Evolutionary conservation across 2,113 vertebrate genomes (phyloP).

Genomic region (Neomonachus schauinslandi): DNA sequence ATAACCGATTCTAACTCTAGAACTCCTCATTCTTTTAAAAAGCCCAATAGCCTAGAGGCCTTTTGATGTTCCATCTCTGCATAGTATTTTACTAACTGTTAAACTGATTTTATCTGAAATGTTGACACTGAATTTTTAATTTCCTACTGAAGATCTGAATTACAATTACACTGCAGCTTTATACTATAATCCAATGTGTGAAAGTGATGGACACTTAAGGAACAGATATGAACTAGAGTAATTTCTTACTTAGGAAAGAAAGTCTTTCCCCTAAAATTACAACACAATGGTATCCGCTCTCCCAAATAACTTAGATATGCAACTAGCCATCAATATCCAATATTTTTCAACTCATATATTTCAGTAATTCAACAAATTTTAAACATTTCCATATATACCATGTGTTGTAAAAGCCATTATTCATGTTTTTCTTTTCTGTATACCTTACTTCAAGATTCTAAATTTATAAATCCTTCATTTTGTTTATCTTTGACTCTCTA

Average conservation of each 20-base stretch:
- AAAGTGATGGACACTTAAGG: not conserved
- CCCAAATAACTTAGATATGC: not conserved
- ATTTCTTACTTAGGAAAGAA: not conserved
- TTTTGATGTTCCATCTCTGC: not conserved
- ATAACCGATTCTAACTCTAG: not conserved
- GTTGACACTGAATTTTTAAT: not conserved
- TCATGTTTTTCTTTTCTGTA: not conserved
- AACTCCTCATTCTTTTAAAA: not conserved
- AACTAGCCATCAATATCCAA: not conserved
- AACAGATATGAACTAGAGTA: not conserved
- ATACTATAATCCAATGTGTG: not conserved
- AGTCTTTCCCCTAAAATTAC: not conserved
- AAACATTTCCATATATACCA: not conserved
- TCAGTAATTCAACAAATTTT: not conserved
- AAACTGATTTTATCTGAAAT: not conserved
- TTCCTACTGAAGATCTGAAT: not conserved
- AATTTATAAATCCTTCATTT: conserved; percentile 45
- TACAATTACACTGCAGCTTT: not conserved
- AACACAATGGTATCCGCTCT: not conserved
- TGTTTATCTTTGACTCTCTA: not conserved
- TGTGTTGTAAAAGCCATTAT: not conserved
- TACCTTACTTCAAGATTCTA: not conserved
- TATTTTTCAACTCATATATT: not conserved
- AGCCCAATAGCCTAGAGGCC: not conserved
- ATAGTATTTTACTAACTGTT: not conserved